These are phyloP conservation scores for Pangasius mekongensis DNA, from an alignment of 2,797 vertebrate genomes.

Conservation along the genomic window DNA sequence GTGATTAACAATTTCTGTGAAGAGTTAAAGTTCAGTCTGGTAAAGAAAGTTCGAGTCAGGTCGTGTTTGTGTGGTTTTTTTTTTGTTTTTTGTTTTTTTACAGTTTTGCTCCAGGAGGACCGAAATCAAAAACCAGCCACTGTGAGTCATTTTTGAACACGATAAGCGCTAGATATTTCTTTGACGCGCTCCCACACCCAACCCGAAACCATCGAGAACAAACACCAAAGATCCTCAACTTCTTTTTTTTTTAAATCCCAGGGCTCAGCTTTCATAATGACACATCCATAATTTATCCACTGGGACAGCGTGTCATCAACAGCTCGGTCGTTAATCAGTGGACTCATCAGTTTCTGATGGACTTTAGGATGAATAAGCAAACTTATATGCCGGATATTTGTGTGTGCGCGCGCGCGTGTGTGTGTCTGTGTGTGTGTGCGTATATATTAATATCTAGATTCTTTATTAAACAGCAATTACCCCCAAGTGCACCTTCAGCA, in stretches of 20 bases:
- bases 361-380: constrained; percentile 13
- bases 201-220: too few species aligned
- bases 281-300: constrained; percentile 35
- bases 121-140: background rate
- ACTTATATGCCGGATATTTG: background rate
- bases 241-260: constrained; percentile 32
- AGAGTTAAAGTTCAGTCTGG: background rate
- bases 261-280: constrained; percentile 11
- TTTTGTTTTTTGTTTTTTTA: background rate
- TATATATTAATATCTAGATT: constrained; percentile 40
- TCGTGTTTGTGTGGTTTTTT: background rate
- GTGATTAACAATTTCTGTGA: background rate
- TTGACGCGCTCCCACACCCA: too few species aligned
- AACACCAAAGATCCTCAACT: background rate
- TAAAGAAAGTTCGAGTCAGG: background rate
- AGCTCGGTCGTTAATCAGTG: constrained; percentile 11
- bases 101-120: background rate
- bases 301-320: background rate
- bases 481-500: constrained; percentile 57
- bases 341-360: constrained; percentile 31
- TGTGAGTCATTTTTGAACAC: background rate
- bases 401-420: background rate
- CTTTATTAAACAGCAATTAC: constrained; percentile 66
- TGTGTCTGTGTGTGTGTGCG: background rate
- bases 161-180: background rate